These are phyloP conservation scores for Phyllostomus discolor DNA, from an alignment of 2,113 vertebrate species.

Conservation along the genomic window DNA sequence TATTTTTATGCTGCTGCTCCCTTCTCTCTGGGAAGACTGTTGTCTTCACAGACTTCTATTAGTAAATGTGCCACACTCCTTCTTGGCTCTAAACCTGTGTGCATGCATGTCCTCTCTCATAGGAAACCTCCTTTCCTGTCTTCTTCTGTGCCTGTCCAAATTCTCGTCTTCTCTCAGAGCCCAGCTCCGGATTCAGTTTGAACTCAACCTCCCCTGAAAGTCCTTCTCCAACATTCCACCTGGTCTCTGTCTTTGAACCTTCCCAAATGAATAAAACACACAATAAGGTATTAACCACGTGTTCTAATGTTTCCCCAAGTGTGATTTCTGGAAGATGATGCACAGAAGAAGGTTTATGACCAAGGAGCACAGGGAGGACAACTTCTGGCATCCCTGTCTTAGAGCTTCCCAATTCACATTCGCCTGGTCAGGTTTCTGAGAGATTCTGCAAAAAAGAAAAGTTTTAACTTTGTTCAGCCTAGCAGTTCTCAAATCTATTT, in stretches of 20 bases:
- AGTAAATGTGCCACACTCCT: neutral
- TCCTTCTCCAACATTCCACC: neutral
- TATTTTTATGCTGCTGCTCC: neutral
- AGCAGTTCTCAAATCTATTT: neutral
- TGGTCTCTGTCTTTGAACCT: neutral
- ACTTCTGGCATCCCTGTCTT: neutral
- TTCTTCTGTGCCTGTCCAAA: neutral
- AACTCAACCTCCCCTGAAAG: neutral
- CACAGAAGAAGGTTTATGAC: neutral
- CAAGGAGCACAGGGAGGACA: neutral
- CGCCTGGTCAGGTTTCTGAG: neutral
- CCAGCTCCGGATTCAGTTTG: neutral
- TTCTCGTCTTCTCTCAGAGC: neutral
- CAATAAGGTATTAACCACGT: neutral
- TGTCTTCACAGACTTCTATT: neutral
- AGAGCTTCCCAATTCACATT: neutral
- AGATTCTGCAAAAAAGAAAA: neutral
- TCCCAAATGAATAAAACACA: neutral
- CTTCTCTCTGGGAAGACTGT: neutral
- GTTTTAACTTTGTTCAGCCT: neutral
- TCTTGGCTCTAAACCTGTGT: neutral
- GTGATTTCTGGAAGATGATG: neutral
- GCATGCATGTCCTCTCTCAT: neutral
- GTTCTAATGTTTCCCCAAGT: neutral
- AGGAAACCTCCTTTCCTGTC: neutral